A percentile compares a stretch with the other conserved stretches of the same genome.
Conservation (phyloP, 2,797 vertebrate species). For the Eulemur albifrons region DNA sequence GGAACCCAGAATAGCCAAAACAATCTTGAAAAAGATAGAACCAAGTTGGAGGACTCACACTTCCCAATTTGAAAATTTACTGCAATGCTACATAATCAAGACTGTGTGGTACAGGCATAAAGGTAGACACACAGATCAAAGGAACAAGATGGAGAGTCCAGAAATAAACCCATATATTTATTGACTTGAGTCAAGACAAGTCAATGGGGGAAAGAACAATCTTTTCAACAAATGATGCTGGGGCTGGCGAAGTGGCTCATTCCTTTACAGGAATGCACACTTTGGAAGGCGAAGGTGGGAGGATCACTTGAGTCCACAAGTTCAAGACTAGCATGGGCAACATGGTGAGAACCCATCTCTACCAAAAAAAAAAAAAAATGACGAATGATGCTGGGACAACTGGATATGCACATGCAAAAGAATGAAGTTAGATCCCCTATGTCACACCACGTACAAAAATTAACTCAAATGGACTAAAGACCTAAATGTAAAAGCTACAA, state of each 20-base stretch:
- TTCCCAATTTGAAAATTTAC: slow-evolving; percentile 27
- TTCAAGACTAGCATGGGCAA: neutral
- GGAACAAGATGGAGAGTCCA: slow-evolving; percentile 26
- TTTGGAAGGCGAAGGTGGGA: neutral
- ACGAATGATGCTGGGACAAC: neutral
- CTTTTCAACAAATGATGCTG: neutral
- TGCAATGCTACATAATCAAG: neutral
- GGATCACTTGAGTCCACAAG: neutral
- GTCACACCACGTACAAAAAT: neutral
- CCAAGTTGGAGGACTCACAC: neutral
- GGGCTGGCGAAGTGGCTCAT: neutral
- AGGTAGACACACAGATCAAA: neutral
- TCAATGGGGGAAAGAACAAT: neutral
- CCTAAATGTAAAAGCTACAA: neutral
- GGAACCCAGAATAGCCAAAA: neutral
- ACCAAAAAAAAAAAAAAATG: neutral
- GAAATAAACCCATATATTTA: slow-evolving; percentile 28
- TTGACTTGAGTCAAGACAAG: slow-evolving; percentile 15
- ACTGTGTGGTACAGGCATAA: neutral
- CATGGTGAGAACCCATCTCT: neutral
- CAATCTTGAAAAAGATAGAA: neutral
- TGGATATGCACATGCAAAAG: neutral
- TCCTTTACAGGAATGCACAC: neutral
- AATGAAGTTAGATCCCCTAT: neutral
- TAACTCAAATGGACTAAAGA: neutral